These are phyloP conservation scores for Trypoxylon attenuatum DNA, from an alignment of 2,888 invertebrate genomes.

Conservation along the genomic window DNA sequence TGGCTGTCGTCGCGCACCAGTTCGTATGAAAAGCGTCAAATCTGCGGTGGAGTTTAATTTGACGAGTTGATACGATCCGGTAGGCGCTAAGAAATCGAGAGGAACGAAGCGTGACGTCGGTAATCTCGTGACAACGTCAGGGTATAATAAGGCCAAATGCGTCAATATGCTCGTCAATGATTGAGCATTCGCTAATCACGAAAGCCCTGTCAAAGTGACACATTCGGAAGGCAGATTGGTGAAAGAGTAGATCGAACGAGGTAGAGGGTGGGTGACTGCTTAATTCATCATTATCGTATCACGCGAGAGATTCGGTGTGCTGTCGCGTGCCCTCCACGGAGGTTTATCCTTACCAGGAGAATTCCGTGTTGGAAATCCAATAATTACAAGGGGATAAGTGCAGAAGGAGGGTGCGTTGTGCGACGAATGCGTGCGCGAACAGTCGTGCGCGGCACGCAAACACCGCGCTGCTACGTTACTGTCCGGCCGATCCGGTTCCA, in stretches of 20 bases:
- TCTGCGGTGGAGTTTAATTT: too few species aligned
- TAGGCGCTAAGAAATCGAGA: too few species aligned
- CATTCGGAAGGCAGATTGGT: neutral
- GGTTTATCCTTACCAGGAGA: constrained; percentile 17
- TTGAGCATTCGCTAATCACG: neutral
- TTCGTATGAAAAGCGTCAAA: too few species aligned
- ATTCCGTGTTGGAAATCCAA: constrained; percentile 56
- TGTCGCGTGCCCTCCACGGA: constrained; percentile 41
- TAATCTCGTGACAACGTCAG: too few species aligned
- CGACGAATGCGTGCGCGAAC: constrained; percentile 42
- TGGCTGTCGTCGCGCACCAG: too few species aligned
- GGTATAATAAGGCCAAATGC: too few species aligned
- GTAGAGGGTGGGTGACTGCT: constrained; percentile 21
- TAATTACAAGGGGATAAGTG: constrained; percentile 57
- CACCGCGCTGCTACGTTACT: constrained; percentile 16
- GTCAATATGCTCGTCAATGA: too few species aligned
- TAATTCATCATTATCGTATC: constrained; percentile 59
- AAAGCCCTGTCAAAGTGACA: neutral
- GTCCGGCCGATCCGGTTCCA: constrained; percentile 25
- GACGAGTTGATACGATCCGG: too few species aligned
- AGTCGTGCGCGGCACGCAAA: constrained; percentile 41
- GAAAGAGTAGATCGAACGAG: neutral
- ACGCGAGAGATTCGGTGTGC: constrained; percentile 38
- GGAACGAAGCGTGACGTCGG: too few species aligned
- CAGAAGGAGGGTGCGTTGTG: constrained; percentile 42